A percentile compares a stretch with the other conserved stretches of the same genome.
These are phyloP conservation scores for Parambassis ranga DNA, from an alignment of 2,797 vertebrate genomes.

Conservation along the genomic window DNA sequence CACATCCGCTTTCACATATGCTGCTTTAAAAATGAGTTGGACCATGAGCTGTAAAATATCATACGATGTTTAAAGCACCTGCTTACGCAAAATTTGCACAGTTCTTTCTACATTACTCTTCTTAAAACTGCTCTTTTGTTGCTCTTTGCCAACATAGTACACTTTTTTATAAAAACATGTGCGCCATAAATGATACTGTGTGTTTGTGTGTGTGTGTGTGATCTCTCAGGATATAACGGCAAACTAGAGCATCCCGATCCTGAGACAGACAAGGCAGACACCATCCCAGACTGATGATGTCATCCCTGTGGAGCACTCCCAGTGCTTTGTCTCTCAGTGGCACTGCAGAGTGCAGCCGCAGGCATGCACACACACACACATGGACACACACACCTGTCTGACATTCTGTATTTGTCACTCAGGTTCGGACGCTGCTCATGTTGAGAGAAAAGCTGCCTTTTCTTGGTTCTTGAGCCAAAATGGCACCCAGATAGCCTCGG, in stretches of 20 bases:
- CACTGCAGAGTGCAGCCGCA: constrained; percentile 71
- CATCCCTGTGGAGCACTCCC: constrained; percentile 73
- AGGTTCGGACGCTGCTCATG: constrained; percentile 23
- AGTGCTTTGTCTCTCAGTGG: constrained; percentile 78
- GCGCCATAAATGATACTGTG: constrained; percentile 25
- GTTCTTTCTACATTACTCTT: too few species aligned
- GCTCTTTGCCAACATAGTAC: neutral
- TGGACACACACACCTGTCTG: constrained; percentile 57
- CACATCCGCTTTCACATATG: constrained; percentile 10
- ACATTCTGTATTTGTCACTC: constrained; percentile 62
- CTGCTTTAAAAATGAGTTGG: neutral
- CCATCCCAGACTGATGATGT: constrained; percentile 80
- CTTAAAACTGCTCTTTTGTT: too few species aligned
- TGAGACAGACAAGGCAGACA: constrained; percentile 72
- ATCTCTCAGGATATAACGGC: constrained; percentile 23
- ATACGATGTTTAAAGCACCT: constrained; percentile 1
- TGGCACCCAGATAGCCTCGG: constrained; percentile 18
- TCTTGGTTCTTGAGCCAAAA: constrained; percentile 41
- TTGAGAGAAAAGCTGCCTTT: constrained; percentile 24
- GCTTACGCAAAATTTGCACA: neutral
- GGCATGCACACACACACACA: constrained; percentile 21
- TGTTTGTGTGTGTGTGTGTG: too few species aligned
- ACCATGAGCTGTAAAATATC: neutral
- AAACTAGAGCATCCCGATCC: constrained; percentile 62
- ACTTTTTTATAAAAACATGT: constrained; percentile 12